Conservation (phyloP, 2,113 vertebrate genomes). For the Uropsilus gracilis region DNA sequence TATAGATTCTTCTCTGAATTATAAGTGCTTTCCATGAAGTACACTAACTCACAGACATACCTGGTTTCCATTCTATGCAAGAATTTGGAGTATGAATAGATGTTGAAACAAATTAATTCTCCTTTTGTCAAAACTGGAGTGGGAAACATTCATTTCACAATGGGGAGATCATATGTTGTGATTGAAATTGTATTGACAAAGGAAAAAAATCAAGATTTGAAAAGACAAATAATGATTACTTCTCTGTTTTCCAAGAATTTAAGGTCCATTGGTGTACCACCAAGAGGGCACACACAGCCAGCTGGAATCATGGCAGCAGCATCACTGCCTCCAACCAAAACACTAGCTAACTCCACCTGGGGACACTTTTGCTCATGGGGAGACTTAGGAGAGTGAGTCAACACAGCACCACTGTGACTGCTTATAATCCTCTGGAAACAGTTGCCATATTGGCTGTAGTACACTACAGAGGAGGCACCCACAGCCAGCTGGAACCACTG, state of each 20-base stretch:
- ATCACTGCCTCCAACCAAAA: too few species aligned
- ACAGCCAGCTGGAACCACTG: too few species aligned
- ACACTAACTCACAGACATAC: not conserved
- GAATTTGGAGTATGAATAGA: not conserved
- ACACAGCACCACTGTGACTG: too few species aligned
- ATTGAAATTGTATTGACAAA: not conserved
- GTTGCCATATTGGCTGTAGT: too few species aligned
- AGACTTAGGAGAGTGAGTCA: too few species aligned
- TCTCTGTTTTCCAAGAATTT: not conserved
- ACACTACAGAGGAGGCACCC: too few species aligned
- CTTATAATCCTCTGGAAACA: too few species aligned
- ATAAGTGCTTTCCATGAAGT: not conserved
- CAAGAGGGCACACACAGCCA: too few species aligned
- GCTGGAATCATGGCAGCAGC: too few species aligned
- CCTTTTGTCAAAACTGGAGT: not conserved
- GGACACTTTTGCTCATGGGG: too few species aligned
- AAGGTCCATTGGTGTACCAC: too few species aligned
- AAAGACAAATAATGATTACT: not conserved
- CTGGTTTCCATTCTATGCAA: conserved; percentile 3
- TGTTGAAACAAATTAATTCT: not conserved
- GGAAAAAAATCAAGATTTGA: not conserved
- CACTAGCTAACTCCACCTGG: too few species aligned
- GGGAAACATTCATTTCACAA: not conserved
- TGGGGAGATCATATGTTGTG: not conserved
- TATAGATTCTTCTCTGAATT: not conserved